These are phyloP conservation scores for Cottus gobio DNA, from an alignment of 2,113 vertebrate genomes.

Conservation along the genomic window DNA sequence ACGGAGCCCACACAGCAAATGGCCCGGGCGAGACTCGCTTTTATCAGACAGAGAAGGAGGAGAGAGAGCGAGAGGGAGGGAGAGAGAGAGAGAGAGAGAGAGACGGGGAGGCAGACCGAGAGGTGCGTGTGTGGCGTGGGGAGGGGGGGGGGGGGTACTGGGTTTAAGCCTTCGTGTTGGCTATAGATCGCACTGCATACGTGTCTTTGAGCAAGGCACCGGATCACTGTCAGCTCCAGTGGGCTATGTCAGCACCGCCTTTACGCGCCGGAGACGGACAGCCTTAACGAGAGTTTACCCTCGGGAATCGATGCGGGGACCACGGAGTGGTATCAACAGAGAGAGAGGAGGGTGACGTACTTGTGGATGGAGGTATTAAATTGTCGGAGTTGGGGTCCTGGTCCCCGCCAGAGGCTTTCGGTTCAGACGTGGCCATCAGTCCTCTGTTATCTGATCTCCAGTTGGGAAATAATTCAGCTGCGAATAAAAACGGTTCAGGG, in stretches of 20 bases:
- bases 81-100: conserved; percentile 14
- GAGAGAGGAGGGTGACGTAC: conserved; percentile 83
- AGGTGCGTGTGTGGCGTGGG: background rate
- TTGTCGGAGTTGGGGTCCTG: conserved; percentile 91
- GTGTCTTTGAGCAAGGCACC: conserved; percentile 74
- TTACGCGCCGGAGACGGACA: conserved; percentile 1
- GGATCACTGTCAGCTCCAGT: background rate
- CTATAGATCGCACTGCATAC: conserved; percentile 9
- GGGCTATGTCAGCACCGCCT: background rate
- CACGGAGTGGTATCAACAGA: conserved; percentile 6
- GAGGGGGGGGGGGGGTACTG: background rate
- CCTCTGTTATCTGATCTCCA: conserved; percentile 67
- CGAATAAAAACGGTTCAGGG: conserved; percentile 57
- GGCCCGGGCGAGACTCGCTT: conserved; percentile 67
- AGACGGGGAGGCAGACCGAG: conserved; percentile 25
- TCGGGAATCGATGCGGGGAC: conserved; percentile 13
- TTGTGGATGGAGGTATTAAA: conserved; percentile 93
- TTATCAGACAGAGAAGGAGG: conserved; percentile 72
- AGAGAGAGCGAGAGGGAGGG: conserved; percentile 53
- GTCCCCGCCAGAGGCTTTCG: conserved; percentile 89
- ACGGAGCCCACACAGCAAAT: conserved; percentile 74
- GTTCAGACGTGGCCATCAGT: conserved; percentile 93
- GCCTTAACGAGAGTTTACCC: conserved; percentile 21
- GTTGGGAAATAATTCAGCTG: conserved; percentile 64
- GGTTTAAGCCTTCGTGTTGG: conserved; percentile 1